Evolutionary conservation across 2,113 vertebrate species (phyloP).

Genomic region (Dissostichus mawsoni): DNA sequence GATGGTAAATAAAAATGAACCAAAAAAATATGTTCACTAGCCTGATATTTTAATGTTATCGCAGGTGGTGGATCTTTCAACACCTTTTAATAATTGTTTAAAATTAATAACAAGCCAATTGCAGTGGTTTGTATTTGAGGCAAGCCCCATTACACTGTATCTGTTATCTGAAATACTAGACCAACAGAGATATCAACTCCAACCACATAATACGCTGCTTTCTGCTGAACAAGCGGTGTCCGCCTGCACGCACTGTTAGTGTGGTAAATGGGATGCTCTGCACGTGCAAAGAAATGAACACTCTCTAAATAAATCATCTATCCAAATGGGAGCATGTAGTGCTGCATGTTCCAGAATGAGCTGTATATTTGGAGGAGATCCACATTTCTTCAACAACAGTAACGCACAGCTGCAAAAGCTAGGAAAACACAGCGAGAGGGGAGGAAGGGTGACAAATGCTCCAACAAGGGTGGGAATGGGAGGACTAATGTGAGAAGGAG

Average conservation of each 20-base stretch:
- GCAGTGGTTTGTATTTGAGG: neutral
- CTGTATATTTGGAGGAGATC: constrained; percentile 36
- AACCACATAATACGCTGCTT: neutral
- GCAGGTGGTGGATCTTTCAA: neutral
- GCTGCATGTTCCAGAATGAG: constrained; percentile 33
- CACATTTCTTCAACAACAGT: constrained; percentile 45
- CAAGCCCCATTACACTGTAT: neutral
- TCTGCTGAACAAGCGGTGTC: neutral
- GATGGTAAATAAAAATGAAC: neutral
- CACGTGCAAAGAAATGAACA: neutral
- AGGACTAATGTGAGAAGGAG: constrained; percentile 42
- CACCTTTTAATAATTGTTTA: constrained; percentile 3
- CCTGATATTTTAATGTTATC: neutral
- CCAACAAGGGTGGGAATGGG: constrained; percentile 26
- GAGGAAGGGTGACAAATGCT: constrained; percentile 56
- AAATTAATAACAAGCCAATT: neutral
- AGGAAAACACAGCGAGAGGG: constrained; percentile 34
- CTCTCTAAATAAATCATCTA: neutral
- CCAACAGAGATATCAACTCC: neutral
- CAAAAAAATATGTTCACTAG: neutral
- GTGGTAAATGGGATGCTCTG: neutral
- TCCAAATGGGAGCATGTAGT: neutral
- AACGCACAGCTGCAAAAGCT: constrained; percentile 62
- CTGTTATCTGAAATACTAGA: neutral
- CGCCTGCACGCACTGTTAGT: neutral